Evolutionary conservation across 2,888 invertebrate species (phyloP).

Genomic region (Cerastis rubricosa): DNA sequence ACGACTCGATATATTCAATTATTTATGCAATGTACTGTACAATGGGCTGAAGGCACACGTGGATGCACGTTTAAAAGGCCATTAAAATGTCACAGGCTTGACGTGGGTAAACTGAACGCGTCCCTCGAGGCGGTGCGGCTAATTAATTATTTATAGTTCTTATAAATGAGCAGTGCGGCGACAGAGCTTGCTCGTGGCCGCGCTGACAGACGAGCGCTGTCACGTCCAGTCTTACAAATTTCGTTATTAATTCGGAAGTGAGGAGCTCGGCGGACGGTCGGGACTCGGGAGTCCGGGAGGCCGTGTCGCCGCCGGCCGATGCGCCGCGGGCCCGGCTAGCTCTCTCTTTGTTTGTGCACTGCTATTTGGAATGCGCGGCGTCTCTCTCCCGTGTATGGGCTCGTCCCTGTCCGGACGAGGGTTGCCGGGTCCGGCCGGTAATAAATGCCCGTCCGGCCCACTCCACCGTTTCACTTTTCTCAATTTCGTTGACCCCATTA

Average conservation of each 20-base stretch:
- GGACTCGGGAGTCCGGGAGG: constrained; percentile 27
- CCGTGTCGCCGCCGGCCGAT: constrained; percentile 57
- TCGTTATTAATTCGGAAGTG: constrained; percentile 78
- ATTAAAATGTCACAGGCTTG: constrained; percentile 88
- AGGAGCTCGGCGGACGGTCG: constrained; percentile 45
- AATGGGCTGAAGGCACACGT: constrained; percentile 76
- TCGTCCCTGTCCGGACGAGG: constrained; percentile 70
- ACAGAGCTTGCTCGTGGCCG: constrained; percentile 49
- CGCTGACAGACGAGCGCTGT: constrained; percentile 67
- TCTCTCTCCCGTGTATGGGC: constrained; percentile 62
- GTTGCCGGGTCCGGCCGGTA: constrained; percentile 75
- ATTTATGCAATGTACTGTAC: constrained; percentile 74
- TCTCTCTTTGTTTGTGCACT: constrained; percentile 69
- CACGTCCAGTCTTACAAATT: constrained; percentile 76
- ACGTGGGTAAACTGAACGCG: constrained; percentile 80
- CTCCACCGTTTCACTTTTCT: constrained; percentile 86
- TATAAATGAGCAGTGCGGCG: constrained; percentile 70
- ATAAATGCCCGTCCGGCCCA: constrained; percentile 81
- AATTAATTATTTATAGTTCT: constrained; percentile 88
- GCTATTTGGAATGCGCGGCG: constrained; percentile 69
- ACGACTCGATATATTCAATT: constrained; percentile 74
- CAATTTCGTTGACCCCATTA: constrained; percentile 88
- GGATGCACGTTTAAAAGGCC: constrained; percentile 84
- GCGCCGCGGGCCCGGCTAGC: constrained; percentile 56
- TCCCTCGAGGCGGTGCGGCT: constrained; percentile 75